Percentiles rank a stretch among this genome's conserved stretches.
Evolutionary conservation across 2,797 vertebrate species (phyloP).

Genomic region (Sebastes iracundus): DNA sequence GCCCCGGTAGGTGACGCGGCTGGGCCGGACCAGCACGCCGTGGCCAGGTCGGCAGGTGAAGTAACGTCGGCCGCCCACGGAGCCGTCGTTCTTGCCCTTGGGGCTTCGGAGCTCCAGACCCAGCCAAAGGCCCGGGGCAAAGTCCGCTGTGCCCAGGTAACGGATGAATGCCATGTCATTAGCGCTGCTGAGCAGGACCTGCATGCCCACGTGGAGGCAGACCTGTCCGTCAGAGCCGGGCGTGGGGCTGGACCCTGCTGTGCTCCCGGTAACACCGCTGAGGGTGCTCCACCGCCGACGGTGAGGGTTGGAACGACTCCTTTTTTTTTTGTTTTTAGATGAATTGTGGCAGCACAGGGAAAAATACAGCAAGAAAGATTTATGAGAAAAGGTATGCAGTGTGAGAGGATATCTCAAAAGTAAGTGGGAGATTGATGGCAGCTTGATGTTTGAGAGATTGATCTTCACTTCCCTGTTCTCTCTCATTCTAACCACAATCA

Average conservation of each 20-base stretch:
- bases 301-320: conserved; percentile 82
- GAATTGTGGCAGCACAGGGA: neutral
- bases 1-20: conserved; percentile 92
- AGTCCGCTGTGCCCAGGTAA: conserved; percentile 91
- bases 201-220: conserved; percentile 89
- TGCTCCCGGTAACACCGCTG: conserved; percentile 40
- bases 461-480: conserved; percentile 39
- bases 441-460: conserved; percentile 47
- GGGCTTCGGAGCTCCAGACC: conserved; percentile 92
- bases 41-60: conserved; percentile 90
- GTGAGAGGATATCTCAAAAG: conserved; percentile 31
- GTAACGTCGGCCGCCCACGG: conserved; percentile 89
- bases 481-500: conserved; percentile 67
- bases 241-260: conserved; percentile 22
- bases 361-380: conserved; percentile 29
- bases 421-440: conserved; percentile 39
- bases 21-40: conserved; percentile 92
- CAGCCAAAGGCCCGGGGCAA: conserved; percentile 92
- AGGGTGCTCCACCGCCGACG: conserved; percentile 89
- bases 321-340: conserved; percentile 45
- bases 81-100: conserved; percentile 93
- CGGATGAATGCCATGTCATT: conserved; percentile 94
- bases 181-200: conserved; percentile 93
- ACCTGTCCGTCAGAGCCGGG: conserved; percentile 69
- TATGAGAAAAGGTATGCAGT: conserved; percentile 33